Conservation (phyloP, 2,888 invertebrate species). For the Candidula unifasciata region DNA sequence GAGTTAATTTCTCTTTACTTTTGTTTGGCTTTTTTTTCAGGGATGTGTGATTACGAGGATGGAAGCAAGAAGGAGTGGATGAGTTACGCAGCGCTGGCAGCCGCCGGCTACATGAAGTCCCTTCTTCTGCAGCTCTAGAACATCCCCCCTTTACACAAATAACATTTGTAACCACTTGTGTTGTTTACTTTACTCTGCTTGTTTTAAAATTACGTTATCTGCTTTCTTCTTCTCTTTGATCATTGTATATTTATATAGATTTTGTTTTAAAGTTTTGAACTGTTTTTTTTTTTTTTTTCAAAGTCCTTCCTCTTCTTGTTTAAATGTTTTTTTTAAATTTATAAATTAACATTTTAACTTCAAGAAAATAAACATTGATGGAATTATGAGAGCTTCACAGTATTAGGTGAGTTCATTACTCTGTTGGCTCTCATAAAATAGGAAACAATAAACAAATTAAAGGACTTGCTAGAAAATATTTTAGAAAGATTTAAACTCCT, state of each 20-base stretch:
- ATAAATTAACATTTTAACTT: background rate
- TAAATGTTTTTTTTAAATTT: background rate
- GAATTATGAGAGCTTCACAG: too few relatives aligned
- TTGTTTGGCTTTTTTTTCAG: too few relatives aligned
- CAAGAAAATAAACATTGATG: too few relatives aligned
- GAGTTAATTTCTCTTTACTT: too few relatives aligned
- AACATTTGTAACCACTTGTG: background rate
- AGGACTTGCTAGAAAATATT: too few relatives aligned
- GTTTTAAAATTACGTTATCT: background rate
- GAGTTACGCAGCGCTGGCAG: constrained; percentile 92
- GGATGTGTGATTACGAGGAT: constrained; percentile 93
- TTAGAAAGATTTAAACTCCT: too few relatives aligned
- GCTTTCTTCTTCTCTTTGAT: background rate
- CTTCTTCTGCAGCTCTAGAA: constrained; percentile 78
- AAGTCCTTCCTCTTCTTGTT: background rate
- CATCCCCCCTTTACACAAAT: background rate
- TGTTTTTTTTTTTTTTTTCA: background rate
- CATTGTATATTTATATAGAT: background rate
- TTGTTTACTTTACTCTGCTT: background rate
- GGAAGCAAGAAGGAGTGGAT: constrained; percentile 98
- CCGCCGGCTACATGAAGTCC: constrained; percentile 94
- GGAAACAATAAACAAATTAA: too few relatives aligned
- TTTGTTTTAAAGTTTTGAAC: background rate
- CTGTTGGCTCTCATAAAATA: too few relatives aligned
- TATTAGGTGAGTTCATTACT: too few relatives aligned